phyloP scores from a whole-genome alignment of 2,797 vertebrate genomes.

The Molossus molossus region DNA sequence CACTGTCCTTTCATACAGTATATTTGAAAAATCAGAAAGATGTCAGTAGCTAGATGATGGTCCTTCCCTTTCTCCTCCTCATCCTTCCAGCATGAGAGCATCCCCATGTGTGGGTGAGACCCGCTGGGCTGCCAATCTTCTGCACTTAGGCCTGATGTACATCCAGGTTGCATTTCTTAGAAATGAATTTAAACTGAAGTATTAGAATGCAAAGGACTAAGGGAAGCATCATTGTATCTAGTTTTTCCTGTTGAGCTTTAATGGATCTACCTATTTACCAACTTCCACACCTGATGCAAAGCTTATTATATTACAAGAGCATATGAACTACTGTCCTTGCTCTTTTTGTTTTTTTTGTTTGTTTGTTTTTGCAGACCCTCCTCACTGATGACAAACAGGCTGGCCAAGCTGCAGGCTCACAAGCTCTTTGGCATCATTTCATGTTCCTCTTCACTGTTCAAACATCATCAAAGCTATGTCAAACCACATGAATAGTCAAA shows the following conservation, averaged over 20 bases:
- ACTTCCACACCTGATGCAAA: slow-evolving; percentile 39
- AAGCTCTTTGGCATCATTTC: background rate
- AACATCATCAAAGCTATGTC: background rate
- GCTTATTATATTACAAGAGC: background rate
- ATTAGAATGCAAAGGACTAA: background rate
- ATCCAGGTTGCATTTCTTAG: background rate
- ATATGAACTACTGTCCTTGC: background rate
- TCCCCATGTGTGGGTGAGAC: background rate
- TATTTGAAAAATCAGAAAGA: background rate
- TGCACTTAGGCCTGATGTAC: too few species aligned
- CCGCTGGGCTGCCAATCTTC: background rate
- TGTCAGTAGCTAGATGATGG: background rate
- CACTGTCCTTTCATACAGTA: background rate
- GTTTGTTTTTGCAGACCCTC: background rate
- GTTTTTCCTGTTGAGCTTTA: background rate
- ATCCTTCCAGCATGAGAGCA: background rate
- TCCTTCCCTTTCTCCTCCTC: background rate
- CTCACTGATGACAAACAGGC: background rate
- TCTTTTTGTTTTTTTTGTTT: background rate
- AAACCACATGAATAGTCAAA: background rate
- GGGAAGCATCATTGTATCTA: background rate
- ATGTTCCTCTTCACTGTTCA: slow-evolving; percentile 4
- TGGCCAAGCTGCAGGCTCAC: too few species aligned
- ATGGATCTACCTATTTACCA: background rate
- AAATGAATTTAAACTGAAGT: slow-evolving; percentile 53